These are phyloP conservation scores for Xiphophorus birchmanni DNA, from an alignment of 2,797 vertebrate genomes.

Conservation along the genomic window DNA sequence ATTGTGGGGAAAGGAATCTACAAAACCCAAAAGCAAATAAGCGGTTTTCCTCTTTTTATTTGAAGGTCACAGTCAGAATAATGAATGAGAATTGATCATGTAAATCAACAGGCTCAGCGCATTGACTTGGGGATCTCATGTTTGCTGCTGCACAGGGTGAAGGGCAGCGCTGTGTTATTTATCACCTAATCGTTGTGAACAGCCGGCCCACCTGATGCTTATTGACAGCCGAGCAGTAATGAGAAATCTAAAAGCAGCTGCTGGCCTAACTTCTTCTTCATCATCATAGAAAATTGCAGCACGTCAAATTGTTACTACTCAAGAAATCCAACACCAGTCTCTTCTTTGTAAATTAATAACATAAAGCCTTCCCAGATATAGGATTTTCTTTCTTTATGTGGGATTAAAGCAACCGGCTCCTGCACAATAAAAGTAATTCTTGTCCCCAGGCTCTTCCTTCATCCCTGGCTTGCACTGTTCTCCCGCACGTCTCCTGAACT, in stretches of 20 bases:
- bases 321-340: conserved; percentile 22
- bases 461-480: conserved; percentile 29
- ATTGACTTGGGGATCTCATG: conserved; percentile 32
- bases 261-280: conserved; percentile 6
- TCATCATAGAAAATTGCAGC: conserved; percentile 24
- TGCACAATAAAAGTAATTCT: conserved; percentile 40
- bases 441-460: conserved; percentile 29
- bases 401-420: conserved; percentile 43
- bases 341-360: conserved; percentile 17
- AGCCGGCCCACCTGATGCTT: conserved; percentile 8
- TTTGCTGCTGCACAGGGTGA: conserved; percentile 20
- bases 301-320: conserved; percentile 29
- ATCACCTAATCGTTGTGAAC: conserved; percentile 35
- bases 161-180: conserved; percentile 17
- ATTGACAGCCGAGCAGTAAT: conserved; percentile 35
- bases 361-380: conserved; percentile 33
- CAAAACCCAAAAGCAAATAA: conserved; percentile 2
- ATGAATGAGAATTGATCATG: conserved; percentile 51
- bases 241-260: neutral
- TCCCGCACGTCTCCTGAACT: conserved; percentile 49
- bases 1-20: neutral
- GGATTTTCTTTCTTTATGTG: conserved; percentile 29
- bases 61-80: conserved; percentile 52
- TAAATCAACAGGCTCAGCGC: conserved; percentile 27
- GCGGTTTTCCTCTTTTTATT: conserved; percentile 5